Evolutionary conservation across 2,797 vertebrate genomes (phyloP), one percentile per base, ranked within the genome.

Genomic region (Dermochelys coriacea): DNA sequence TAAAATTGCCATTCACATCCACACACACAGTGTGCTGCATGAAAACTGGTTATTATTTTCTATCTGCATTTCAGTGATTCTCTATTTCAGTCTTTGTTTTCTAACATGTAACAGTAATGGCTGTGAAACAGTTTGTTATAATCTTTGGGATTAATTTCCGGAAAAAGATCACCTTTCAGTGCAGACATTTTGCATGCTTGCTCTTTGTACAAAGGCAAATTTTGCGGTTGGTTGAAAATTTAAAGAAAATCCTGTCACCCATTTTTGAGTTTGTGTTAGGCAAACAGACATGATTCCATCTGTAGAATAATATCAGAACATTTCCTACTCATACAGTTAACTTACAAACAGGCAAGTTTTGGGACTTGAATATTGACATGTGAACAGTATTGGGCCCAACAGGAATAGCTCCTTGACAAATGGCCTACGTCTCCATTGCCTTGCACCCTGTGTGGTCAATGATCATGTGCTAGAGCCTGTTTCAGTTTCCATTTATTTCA

Each of bases 1-100:
- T 1, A 1, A 2, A 3, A 2, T 4, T 5, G 74, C 12, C 34
- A 45, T 52, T 50, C 6, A 54, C 2, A 10, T 12, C 2, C 21
- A 75, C 15, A 52, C 49, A n/a, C 83, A 2, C 14, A 84, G 6
- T 15, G 15, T 89, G 1, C 10, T 61, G 4, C 3, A 16, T 16
- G 37, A 1, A 5, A 88, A 54, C 31, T 0, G 1, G 82, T 82
- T 87, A 81, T 55, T 18, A 7, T 80, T 85, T 50, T 61, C 85
- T 77, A 52, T 31, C 31, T 86, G 51, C 6, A 55, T 2, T 18
- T 1, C 1, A 52, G 5, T 78, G n/a, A n/a, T 80, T 89, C 87
- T 34, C 78, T 68, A 0, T 78, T 45, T 74, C 64, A 79, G 9
- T 51, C 59, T 81, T 86, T 68, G 85, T 71, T 54, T 93, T 12